A percentile compares a stretch with the other conserved stretches of the same genome.
Evolutionary conservation across 2,797 vertebrate genomes (phyloP).

Genomic region (Oophaga sylvatica): DNA sequence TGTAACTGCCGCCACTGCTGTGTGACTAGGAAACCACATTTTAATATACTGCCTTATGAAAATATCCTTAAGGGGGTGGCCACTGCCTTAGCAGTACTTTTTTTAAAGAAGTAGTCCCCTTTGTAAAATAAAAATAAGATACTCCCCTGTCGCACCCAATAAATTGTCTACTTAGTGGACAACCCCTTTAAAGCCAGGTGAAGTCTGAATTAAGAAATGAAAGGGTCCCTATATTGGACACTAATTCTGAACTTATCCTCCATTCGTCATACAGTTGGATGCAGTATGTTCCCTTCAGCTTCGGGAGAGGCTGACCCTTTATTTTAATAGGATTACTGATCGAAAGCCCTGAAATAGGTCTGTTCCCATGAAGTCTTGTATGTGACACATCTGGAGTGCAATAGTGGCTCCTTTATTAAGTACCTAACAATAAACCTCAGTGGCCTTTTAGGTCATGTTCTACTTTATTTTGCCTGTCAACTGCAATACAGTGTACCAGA

Average conservation of each 20-base stretch:
- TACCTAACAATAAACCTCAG: not conserved
- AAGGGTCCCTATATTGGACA: no score
- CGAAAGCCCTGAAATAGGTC: not conserved
- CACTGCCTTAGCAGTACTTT: no score
- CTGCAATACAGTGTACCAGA: not conserved
- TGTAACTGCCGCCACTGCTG: no score
- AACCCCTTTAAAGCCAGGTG: no score
- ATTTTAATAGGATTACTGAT: not conserved
- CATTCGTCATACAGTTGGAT: not conserved
- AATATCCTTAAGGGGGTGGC: no score
- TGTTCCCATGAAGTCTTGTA: not conserved
- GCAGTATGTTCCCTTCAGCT: not conserved
- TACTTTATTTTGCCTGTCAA: not conserved
- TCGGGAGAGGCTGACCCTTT: not conserved
- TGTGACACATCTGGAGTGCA: not conserved
- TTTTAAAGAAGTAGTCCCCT: no score
- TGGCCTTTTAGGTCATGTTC: not conserved
- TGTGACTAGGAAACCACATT: no score
- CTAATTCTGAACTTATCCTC: not conserved
- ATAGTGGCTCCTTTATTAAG: not conserved
- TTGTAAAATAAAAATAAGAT: no score
- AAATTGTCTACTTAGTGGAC: no score
- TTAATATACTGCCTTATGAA: no score
- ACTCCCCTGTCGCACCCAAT: no score
- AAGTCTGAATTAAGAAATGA: no score